Evolutionary conservation across 2,113 vertebrate species (phyloP), one percentile per base, ranked within the genome.

Genomic region (Colaptes auratus): DNA sequence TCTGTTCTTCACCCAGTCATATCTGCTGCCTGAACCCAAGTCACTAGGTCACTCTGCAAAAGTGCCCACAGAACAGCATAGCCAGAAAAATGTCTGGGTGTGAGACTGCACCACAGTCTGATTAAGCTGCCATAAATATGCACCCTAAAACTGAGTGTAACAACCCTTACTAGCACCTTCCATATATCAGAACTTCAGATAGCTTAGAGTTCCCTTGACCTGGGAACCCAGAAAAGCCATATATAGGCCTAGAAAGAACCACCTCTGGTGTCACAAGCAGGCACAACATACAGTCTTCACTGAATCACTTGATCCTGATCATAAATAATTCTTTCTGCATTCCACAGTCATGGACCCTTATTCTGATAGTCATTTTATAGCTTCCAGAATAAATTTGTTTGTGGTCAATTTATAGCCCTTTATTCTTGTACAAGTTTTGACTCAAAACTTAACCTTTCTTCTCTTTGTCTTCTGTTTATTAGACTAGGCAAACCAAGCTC

Each of bases 41-140:
- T 4, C 78, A 71, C 18, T 0, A 1, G 7, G 15, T 11, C 30
- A 16, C 3, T 36, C 66, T 46, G 12, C 3, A 5, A 53, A 58
- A n/a, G 14, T 2, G 10, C 16, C 12, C 24, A 23, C 10, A 33
- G 18, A 52, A 31, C 0, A 42, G 2, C 0, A 4, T 0, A 27
- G 11, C 24, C 52, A 7, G 24, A 31, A 71, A 74, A 81, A 23
- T 0, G 6, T 9, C 5, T 3, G 0, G 20, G 2, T 60, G 50
- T 1, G 3, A 72, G 13, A 58, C 4, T 67, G 19, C 14, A 19
- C 8, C 46, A 27, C 35, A 35, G 0, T 6, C 18, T 36, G 9
- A 5, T 56, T 21, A 46, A 67, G 10, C 13, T 44, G 13, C 15
- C 8, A 9, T 4, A 7, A 35, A 84, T 60, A 42, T 31, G 5